Percentiles rank a stretch among this genome's conserved stretches.
Evolutionary conservation across 2,888 invertebrate genomes (phyloP).

Genomic region (Ditula angustiorana): DNA sequence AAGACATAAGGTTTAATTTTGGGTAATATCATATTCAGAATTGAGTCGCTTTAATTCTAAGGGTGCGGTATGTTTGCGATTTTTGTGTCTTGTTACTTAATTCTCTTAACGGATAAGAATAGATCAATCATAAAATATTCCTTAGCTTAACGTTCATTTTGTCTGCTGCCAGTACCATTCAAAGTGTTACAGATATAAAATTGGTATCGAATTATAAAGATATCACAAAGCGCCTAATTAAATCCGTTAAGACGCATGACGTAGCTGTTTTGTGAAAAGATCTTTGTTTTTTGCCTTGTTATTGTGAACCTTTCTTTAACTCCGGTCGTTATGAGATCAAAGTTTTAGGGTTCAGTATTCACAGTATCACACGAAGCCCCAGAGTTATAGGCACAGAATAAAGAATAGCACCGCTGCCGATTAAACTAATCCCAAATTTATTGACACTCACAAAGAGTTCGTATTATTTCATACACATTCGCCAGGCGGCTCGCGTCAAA

Average conservation of each 20-base stretch:
- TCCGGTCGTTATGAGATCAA: conserved; percentile 30
- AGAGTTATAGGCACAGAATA: no score
- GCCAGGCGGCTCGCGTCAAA: no score
- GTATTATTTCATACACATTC: no score
- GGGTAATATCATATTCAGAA: no score
- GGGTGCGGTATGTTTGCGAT: no score
- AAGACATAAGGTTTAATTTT: no score
- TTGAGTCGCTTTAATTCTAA: no score
- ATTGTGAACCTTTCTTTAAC: conserved; percentile 28
- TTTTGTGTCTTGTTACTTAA: no score
- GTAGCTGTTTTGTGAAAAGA: conserved; percentile 35
- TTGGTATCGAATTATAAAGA: conserved; percentile 41
- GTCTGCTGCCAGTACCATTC: neutral
- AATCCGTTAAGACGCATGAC: conserved; percentile 51
- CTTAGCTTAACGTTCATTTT: neutral
- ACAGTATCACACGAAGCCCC: neutral
- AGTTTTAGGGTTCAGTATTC: conserved; percentile 24
- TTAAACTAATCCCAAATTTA: no score
- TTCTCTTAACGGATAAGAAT: no score
- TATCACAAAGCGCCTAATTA: conserved; percentile 47
- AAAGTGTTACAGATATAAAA: conserved; percentile 40
- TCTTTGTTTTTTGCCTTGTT: conserved; percentile 36
- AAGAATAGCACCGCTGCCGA: no score
- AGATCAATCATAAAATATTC: neutral
- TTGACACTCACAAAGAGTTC: no score